These are phyloP conservation scores for Aratinga solstitialis DNA, from an alignment of 2,797 vertebrate genomes.

Conservation along the genomic window DNA sequence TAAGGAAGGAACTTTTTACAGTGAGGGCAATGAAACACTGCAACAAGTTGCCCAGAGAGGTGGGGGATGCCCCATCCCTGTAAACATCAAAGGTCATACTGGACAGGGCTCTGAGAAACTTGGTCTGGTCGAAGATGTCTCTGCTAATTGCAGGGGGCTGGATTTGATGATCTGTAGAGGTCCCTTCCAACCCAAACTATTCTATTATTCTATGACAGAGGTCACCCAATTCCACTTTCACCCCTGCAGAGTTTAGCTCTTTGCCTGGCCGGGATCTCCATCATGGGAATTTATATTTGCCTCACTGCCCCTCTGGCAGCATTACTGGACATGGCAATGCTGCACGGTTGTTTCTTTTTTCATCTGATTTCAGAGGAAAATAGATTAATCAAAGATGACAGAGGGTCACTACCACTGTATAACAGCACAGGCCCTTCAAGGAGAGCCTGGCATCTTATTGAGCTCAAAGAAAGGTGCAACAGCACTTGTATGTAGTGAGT, in stretches of 20 bases:
- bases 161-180: not conserved
- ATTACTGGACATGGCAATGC: not conserved
- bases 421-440: not conserved
- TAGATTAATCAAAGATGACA: not conserved
- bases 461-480: not conserved
- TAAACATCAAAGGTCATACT: not conserved
- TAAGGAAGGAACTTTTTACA: not conserved
- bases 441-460: not conserved
- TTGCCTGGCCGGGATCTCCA: not conserved
- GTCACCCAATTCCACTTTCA: not conserved
- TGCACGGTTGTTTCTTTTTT: not conserved
- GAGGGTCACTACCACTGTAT: not conserved
- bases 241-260: not conserved
- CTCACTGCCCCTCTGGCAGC: not conserved
- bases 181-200: not conserved
- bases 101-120: rapidly evolving
- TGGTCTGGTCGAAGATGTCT: not conserved
- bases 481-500: not conserved
- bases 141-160: not conserved
- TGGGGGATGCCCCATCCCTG: not conserved
- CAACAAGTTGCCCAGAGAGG: not conserved
- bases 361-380: not conserved
- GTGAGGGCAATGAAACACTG: not conserved
- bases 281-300: not conserved
- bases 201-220: not conserved